Base-by-base conservation (phyloP, 2,113 vertebrate genomes). In the Lasiurus cinereus region DNA sequence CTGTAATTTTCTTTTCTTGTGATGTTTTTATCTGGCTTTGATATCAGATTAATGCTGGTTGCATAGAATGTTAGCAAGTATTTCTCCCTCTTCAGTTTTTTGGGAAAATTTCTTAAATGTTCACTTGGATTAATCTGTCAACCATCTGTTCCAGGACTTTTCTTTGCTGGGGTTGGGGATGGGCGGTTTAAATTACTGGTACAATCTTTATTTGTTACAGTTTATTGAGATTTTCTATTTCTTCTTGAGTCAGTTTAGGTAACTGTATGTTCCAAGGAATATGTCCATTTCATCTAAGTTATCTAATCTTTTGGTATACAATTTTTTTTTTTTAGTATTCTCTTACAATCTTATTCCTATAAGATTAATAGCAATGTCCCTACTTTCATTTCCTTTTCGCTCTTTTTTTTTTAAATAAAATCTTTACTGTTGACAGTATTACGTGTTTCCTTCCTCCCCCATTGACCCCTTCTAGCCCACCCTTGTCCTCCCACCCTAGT, bases 141-240 rank as follows among this genome's bases (percentile, higher is more conserved):
- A 39, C 39, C 83, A 70, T 70, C 11, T 69, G 50, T 69, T 29
- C 11, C 39, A 69, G 62, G 56, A 54, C 12, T 29, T 59, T 64
- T 72, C 69, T 54, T 59, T 78, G 22, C 62, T 86, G 39, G 31
- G 15, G 16, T 22, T 36, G 12, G 48, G 12, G 12, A 13, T 11
- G 10, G 10, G 10, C 12, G 2, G 48, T 79, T 92, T 73, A 39
- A 39, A 39, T 74, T 31, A 83, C 43, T 64, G 14, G 21, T 74
- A 83, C n/a, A 39, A 1, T 66, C 54, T 89, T 78, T 77, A 39
- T 54, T 59, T 88, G 29, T 91, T 72, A 59, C 36, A 62, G 43
- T 73, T 31, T 91, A 12, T 43, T 83, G 69, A 76, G 70, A 66
- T 66, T 66, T 50, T 83, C 22, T 74, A 13, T 92, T 92, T 84